Percentiles rank a stretch among this genome's conserved stretches.
phyloP scores from a whole-genome alignment of 2,797 vertebrate species.

The Okamejei kenojei region DNA sequence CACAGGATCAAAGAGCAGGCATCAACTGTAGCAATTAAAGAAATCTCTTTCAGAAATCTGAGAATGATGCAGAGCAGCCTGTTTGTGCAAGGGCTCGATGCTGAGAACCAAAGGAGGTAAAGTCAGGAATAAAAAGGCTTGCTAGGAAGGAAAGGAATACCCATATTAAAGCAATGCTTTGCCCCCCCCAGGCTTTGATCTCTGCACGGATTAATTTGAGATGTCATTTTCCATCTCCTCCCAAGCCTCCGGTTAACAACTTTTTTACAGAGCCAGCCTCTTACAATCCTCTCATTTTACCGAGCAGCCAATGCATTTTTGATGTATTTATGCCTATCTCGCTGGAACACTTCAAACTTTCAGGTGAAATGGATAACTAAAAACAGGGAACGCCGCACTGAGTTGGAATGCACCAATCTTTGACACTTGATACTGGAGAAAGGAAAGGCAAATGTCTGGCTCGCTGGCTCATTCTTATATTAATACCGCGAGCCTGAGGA shows the following conservation, averaged over 20 bases:
- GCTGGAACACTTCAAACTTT: neutral
- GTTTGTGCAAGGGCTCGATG: neutral
- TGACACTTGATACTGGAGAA: constrained; percentile 5
- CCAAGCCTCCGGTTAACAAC: neutral
- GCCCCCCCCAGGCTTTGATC: neutral
- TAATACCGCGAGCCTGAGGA: neutral
- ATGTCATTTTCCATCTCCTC: neutral
- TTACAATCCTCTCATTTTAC: neutral
- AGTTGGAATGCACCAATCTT: neutral
- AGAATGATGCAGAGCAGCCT: constrained; percentile 4
- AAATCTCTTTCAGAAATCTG: neutral
- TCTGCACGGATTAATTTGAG: neutral
- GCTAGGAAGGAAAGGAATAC: neutral
- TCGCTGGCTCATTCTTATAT: neutral
- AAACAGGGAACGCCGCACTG: neutral
- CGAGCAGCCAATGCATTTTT: neutral
- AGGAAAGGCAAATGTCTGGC: neutral
- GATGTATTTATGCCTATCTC: neutral
- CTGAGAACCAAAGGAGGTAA: neutral
- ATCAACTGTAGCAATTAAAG: neutral
- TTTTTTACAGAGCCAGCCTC: neutral
- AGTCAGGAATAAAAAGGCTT: neutral
- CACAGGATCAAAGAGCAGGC: neutral
- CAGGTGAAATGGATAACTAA: constrained; percentile 17
- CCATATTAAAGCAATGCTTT: neutral